phyloP scores from a whole-genome alignment of 1,140 invertebrate species.

The Drosophila orosa region DNA sequence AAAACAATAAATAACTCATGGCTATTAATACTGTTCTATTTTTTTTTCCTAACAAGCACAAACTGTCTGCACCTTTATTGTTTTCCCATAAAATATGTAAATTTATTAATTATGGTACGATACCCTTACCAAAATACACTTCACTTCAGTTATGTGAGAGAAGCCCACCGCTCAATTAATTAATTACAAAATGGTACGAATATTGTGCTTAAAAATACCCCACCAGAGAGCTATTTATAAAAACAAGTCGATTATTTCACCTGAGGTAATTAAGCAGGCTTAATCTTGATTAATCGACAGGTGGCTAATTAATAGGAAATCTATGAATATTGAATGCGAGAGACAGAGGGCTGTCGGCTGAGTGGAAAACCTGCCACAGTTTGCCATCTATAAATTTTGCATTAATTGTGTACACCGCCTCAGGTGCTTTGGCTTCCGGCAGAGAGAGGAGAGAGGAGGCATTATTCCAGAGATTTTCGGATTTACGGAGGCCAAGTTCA shows the following conservation, averaged over 20 bases:
- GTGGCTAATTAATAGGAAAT: constrained; percentile 36
- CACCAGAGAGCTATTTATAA: neutral
- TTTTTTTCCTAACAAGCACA: neutral
- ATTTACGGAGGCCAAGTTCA: constrained; percentile 52
- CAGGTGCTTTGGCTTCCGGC: neutral
- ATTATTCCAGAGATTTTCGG: constrained; percentile 11
- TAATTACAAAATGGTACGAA: neutral
- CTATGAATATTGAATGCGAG: constrained; percentile 22
- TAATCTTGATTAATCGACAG: constrained; percentile 41
- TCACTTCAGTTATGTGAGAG: neutral
- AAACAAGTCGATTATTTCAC: constrained; percentile 17
- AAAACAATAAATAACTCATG: neutral
- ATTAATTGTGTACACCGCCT: neutral
- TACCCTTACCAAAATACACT: neutral
- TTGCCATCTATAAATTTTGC: constrained; percentile 20
- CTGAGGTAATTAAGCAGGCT: constrained; percentile 20
- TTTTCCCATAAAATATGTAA: neutral
- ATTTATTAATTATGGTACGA: neutral
- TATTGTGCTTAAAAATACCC: neutral
- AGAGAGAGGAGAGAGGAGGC: neutral
- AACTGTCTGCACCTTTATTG: neutral
- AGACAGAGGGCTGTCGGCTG: constrained; percentile 11
- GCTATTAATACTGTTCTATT: constrained; percentile 5
- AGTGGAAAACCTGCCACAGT: constrained; percentile 5
- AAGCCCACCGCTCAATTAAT: neutral